phyloP scores from a whole-genome alignment of 2,888 invertebrate genomes.

The Catocala nupta region DNA sequence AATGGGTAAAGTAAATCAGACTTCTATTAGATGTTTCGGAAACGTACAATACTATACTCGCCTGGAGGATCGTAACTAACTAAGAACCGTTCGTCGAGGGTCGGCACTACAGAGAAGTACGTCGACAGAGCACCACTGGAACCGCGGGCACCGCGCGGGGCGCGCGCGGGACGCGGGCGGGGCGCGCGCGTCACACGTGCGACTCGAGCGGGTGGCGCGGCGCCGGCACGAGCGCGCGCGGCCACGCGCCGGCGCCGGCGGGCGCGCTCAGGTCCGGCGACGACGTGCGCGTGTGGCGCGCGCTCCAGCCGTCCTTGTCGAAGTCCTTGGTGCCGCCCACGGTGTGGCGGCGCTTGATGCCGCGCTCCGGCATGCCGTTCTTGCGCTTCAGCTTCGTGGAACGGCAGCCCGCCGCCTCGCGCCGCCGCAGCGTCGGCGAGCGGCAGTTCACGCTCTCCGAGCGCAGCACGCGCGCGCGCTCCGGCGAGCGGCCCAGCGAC shows the following conservation, averaged over 20 bases:
- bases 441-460: constrained; percentile 89
- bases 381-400: constrained; percentile 91
- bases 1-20: constrained; percentile 59
- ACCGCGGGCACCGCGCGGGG: constrained; percentile 53
- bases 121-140: constrained; percentile 61
- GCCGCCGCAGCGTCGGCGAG: constrained; percentile 81
- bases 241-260: constrained; percentile 58
- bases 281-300: constrained; percentile 88
- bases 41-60: constrained; percentile 51
- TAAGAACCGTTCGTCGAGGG: constrained; percentile 57
- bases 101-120: constrained; percentile 55
- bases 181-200: constrained; percentile 55
- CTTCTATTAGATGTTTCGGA: constrained; percentile 52
- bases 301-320: constrained; percentile 88
- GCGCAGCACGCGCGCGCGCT: constrained; percentile 81
- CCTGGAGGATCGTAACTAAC: constrained; percentile 44
- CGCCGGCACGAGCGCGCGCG: constrained; percentile 71
- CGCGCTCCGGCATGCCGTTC: constrained; percentile 93
- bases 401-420: constrained; percentile 86
- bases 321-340: constrained; percentile 97
- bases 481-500: constrained; percentile 88
- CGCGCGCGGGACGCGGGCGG: neutral
- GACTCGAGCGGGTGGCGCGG: constrained; percentile 62
- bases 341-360: constrained; percentile 96
- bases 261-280: constrained; percentile 85